These are phyloP conservation scores for Phrynosoma blainvillii DNA, from an alignment of 2,113 vertebrate genomes.

Conservation along the genomic window DNA sequence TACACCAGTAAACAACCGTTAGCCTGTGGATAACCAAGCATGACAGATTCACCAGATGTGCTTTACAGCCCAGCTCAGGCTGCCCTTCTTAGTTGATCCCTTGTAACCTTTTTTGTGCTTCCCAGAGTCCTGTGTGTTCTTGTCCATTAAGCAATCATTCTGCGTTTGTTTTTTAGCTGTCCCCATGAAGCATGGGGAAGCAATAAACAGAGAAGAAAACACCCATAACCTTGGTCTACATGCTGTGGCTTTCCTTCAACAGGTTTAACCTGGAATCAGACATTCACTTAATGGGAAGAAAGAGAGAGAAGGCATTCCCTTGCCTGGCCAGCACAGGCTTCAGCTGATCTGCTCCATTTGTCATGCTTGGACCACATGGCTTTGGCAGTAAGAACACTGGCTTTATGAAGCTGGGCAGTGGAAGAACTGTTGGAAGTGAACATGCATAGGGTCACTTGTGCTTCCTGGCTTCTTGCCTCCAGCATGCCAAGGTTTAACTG, in stretches of 20 bases:
- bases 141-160: neutral
- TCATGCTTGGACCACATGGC: neutral
- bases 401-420: neutral
- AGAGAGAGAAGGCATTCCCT: neutral
- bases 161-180: constrained; percentile 12
- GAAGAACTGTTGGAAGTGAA: neutral
- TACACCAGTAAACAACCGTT: constrained; percentile 1
- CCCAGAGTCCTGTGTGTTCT: neutral
- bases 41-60: neutral
- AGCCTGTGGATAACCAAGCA: neutral
- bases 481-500: neutral
- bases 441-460: neutral
- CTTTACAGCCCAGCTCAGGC: neutral
- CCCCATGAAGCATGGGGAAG: neutral
- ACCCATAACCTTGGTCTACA: neutral
- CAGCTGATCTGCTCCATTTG: constrained; percentile 25
- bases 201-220: constrained; percentile 25
- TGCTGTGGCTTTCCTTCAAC: neutral
- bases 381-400: neutral
- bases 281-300: constrained; percentile 14
- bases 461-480: neutral
- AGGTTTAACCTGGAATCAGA: constrained; percentile 28
- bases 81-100: neutral
- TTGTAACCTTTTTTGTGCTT: constrained; percentile 14
- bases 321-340: neutral